Conservation (phyloP, 2,797 vertebrate genomes). For the Iguana delicatissima region DNA sequence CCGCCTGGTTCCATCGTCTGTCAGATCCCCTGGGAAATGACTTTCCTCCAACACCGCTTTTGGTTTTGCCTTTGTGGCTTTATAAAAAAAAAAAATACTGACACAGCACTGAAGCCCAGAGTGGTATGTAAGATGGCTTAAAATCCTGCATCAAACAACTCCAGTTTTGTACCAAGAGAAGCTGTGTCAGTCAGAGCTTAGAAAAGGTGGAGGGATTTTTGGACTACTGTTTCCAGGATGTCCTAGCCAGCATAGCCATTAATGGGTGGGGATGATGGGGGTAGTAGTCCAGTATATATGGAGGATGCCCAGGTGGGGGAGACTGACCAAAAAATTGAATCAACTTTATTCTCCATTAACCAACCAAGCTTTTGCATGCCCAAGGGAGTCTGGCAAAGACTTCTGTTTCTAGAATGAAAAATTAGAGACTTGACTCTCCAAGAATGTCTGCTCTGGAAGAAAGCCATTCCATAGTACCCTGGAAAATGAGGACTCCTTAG, state of each 20-base stretch:
- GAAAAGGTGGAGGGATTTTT: neutral
- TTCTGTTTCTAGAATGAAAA: too few relatives aligned
- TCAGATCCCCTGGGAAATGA: slow-evolving; percentile 28
- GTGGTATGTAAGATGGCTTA: neutral
- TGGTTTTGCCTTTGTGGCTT: neutral
- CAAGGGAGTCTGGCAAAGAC: too few relatives aligned
- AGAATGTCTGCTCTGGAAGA: too few relatives aligned
- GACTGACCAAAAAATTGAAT: too few relatives aligned
- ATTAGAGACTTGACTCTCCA: too few relatives aligned
- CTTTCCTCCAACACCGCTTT: slow-evolving; percentile 43
- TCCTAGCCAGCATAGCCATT: too few relatives aligned
- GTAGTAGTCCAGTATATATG: neutral
- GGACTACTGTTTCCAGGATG: neutral
- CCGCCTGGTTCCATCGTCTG: neutral
- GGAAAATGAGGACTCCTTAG: too few relatives aligned
- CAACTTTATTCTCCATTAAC: too few relatives aligned
- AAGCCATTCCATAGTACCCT: too few relatives aligned
- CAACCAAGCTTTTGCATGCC: too few relatives aligned
- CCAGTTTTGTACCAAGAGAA: too few relatives aligned
- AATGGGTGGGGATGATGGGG: neutral
- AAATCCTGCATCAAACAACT: neutral
- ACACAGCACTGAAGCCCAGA: slow-evolving; percentile 14
- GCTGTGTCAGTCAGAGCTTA: neutral
- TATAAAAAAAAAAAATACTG: slow-evolving; percentile 6
- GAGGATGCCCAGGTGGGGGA: neutral